Base-by-base conservation (phyloP, 2,888 invertebrate genomes). In the Epirrhoe tristata region DNA sequence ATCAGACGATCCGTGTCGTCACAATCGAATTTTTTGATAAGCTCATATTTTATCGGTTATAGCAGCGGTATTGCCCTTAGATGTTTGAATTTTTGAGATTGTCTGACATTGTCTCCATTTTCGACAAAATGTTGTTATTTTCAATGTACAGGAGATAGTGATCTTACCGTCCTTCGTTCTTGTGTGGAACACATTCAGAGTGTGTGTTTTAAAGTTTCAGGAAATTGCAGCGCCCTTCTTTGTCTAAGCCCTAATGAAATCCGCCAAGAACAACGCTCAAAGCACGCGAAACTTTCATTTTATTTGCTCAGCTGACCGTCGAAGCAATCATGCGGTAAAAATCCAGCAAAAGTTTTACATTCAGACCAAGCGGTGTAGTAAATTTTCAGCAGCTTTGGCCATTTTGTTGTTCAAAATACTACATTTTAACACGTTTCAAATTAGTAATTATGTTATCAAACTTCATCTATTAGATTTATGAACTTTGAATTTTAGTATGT, bases 301-400 rank as follows among this genome's bases (percentile, higher is more conserved):
- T 60, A 67, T 65, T 72, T 70, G 32, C 59, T 46, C 57, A 66
- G 66, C 60, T 69, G 70, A 68, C 66, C 55, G 63, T 60, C 43
- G 63, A 71, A 74, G 74, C 76, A 73, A 76, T 78, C 77, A 74
- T 72, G 78, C 73, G 73, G 74, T 74, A 73, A 72, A 74, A 74
- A 69, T 71, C 72, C 71, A 63, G 59, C 74, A 65, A 76, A 77
- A 78, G 67, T 77, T 78, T 75, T 57, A 64, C 64, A 71, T 70
- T 62, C 68, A 59, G 61, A 56, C 64, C 48, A 54, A 67, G 61
- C 64, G 63, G 24, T 60, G 69, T 58, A 66, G 63, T 55, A 64
- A 72, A 70, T 63, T 67, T 71, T 59, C 54, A 63, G 52, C 55
- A 69, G 71, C 66, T 66, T 67, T 70, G 68, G 69, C 52, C 69